Conservation (phyloP, 1,140 invertebrate species). For the Euura saliciscinereae region DNA sequence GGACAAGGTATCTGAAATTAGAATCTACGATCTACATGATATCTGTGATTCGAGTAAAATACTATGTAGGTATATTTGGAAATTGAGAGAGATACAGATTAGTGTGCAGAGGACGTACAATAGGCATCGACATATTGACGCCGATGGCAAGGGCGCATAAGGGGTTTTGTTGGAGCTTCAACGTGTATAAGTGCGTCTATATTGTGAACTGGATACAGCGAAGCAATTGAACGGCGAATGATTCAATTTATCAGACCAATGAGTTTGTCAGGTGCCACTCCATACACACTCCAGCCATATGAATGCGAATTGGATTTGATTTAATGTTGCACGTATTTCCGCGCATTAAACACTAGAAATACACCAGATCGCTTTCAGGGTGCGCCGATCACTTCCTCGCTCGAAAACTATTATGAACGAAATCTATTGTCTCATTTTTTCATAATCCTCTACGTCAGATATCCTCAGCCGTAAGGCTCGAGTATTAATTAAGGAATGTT, state of each 20-base stretch:
- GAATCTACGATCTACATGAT: too few relatives aligned
- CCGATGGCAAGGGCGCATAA: background rate
- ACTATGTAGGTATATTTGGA: background rate
- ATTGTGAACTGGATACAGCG: conserved; percentile 20
- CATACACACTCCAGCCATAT: conserved; percentile 35
- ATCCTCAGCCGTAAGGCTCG: background rate
- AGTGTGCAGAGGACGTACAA: background rate
- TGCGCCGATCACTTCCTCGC: conserved; percentile 50
- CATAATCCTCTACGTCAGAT: too few relatives aligned
- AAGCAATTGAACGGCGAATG: conserved; percentile 61
- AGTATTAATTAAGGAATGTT: background rate
- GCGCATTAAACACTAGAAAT: conserved; percentile 58
- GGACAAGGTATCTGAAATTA: too few relatives aligned
- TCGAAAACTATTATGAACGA: conserved; percentile 26
- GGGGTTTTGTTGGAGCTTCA: background rate
- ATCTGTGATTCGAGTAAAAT: background rate
- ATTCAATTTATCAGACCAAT: conserved; percentile 62
- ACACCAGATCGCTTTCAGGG: conserved; percentile 50
- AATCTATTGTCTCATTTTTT: background rate
- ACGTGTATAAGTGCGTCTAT: conserved; percentile 1
- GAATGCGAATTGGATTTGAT: conserved; percentile 58
- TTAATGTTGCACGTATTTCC: conserved; percentile 57
- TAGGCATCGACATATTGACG: conserved; percentile 4
- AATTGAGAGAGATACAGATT: background rate
- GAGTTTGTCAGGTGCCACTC: conserved; percentile 61